These are phyloP conservation scores for Cyprinodon variegatus DNA, from an alignment of 2,113 vertebrate genomes.

Conservation along the genomic window DNA sequence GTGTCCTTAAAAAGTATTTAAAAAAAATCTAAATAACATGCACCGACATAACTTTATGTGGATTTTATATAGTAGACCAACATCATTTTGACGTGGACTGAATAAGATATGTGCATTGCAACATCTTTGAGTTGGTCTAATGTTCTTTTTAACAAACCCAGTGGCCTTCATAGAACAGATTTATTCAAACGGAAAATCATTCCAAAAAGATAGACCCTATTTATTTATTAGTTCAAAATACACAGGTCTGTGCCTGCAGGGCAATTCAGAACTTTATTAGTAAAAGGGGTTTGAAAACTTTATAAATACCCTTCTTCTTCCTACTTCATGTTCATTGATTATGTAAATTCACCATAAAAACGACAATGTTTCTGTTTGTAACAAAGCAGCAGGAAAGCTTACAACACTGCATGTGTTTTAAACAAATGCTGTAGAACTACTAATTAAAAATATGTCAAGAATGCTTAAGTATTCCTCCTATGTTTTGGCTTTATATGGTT, in stretches of 20 bases:
- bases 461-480: background rate
- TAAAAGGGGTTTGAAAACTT: too few relatives aligned
- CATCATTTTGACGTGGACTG: background rate
- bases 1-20: background rate
- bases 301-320: background rate
- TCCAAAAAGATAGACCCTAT: background rate
- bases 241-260: background rate
- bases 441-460: background rate
- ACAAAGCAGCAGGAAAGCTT: background rate
- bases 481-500: constrained; percentile 41
- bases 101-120: background rate
- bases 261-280: background rate
- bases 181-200: background rate
- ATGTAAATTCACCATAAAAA: background rate
- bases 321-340: background rate
- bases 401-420: background rate
- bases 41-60: background rate
- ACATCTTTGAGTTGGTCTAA: background rate
- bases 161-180: background rate
- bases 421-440: background rate
- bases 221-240: background rate
- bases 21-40: background rate
- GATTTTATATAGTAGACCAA: background rate
- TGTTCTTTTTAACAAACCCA: background rate
- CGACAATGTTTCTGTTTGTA: background rate